phyloP scores from a whole-genome alignment of 1,140 invertebrate species.

The Acyrthosiphon pisum region DNA sequence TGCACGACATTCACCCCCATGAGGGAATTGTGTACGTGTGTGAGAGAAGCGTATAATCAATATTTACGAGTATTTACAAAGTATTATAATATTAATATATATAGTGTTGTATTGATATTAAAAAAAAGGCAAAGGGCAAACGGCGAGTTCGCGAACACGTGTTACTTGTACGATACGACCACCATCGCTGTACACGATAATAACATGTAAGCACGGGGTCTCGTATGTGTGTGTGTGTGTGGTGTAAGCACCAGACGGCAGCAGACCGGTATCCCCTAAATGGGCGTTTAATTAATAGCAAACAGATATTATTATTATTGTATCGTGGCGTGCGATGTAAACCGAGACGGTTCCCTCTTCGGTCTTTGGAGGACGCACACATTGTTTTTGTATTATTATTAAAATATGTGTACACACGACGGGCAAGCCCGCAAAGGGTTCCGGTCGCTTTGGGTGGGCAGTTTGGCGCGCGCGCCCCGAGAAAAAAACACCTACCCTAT shows the following conservation, averaged over 20 bases:
- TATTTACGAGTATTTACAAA: conserved; percentile 34
- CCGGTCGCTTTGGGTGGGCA: neutral
- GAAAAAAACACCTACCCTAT: conserved; percentile 2
- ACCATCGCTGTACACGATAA: neutral
- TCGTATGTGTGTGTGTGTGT: neutral
- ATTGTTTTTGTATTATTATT: conserved; percentile 30
- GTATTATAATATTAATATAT: neutral
- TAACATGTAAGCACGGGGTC: neutral
- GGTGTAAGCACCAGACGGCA: neutral
- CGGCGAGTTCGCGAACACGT: conserved; percentile 15
- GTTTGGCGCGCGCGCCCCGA: neutral
- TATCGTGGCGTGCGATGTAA: neutral
- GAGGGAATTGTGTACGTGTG: neutral
- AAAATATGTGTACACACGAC: conserved; percentile 10
- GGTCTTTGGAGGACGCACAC: neutral
- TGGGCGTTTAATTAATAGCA: conserved; percentile 29
- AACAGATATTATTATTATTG: conserved; percentile 7
- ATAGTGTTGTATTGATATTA: neutral
- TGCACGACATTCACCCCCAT: neutral
- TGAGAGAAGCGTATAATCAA: neutral
- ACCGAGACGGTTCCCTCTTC: neutral
- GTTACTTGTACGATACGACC: neutral
- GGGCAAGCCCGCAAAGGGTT: neutral
- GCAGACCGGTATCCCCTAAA: neutral
- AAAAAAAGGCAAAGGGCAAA: conserved; percentile 1